phyloP scores from a whole-genome alignment of 2,888 invertebrate species.

The Sceliomorpha sp. region DNA sequence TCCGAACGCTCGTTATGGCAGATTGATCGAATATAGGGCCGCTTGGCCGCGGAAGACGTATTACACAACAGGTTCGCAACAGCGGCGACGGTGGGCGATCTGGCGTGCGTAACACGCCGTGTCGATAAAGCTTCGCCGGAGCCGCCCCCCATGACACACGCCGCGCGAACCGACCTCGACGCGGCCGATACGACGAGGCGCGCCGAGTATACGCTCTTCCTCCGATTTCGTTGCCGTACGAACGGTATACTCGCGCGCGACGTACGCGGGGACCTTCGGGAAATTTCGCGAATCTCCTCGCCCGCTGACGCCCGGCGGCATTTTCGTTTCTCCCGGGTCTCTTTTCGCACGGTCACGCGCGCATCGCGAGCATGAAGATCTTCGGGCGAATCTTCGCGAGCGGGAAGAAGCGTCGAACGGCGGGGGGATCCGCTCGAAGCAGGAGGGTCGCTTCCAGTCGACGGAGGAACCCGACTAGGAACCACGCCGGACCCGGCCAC shows the following conservation, averaged over 20 bases:
- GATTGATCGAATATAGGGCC: constrained; percentile 51
- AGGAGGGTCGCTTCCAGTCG: constrained; percentile 34
- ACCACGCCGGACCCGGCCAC: constrained; percentile 57
- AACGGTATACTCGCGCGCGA: not conserved
- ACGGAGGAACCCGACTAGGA: constrained; percentile 49
- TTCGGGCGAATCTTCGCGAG: constrained; percentile 62
- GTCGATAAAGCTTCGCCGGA: constrained; percentile 59
- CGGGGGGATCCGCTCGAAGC: constrained; percentile 15
- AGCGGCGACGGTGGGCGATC: constrained; percentile 57
- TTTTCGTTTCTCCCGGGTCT: too few relatives aligned
- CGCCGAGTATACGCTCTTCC: not conserved
- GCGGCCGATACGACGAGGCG: constrained; percentile 9
- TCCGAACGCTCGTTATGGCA: constrained; percentile 18
- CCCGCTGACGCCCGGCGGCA: not conserved
- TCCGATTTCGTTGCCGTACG: not conserved
- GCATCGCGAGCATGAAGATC: constrained; percentile 59
- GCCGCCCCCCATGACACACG: constrained; percentile 61
- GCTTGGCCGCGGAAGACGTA: constrained; percentile 37
- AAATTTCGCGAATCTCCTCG: too few relatives aligned
- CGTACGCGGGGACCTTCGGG: not conserved
- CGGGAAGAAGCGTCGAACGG: constrained; percentile 48
- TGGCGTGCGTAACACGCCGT: constrained; percentile 55
- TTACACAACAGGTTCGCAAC: constrained; percentile 55
- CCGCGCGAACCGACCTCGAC: constrained; percentile 20
- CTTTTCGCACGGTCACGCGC: too few relatives aligned